Evolutionary conservation across 2,797 vertebrate genomes (phyloP), one percentile per base, ranked within the genome.

Genomic region (Meriones psammophilus): DNA sequence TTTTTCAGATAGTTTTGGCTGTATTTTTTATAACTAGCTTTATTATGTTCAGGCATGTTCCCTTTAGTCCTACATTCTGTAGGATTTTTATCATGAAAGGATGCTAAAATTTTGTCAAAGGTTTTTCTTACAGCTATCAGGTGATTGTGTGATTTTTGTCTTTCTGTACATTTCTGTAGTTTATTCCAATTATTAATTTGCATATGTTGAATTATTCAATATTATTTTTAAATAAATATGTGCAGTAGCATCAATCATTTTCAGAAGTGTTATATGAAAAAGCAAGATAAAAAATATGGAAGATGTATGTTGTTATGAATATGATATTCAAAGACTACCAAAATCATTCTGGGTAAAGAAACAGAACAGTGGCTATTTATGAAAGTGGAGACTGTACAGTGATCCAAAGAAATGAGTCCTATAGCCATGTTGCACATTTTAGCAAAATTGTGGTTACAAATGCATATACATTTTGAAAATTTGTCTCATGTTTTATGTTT

Each of bases 401-500:
- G 42, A 39, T 77, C 22, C 5, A 77, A 91, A 5, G 66, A 3
- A 95, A 87, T 73, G 9, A 28, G 3, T 17, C 24, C 39, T 79
- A 33, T 69, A 81, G 26, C 64, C 71, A 88, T 62, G 56, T 39
- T 87, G 2, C 58, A 39, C 71, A 79, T 62, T 86, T 84, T 84
- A 86, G 46, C 60, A 33, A 81, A 13, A 18, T 66, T 92, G 36
- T 90, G n/a, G 5, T 88, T 94, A 42, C 42, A 18, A 64, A 64
- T 50, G 8, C 8, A 46, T 66, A 79, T 64, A 7, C 2, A 39
- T 56, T 92, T 94, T 85, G 83, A 74, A 50, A 90, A 80, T 74
- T 84, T 60, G 54, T 84, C 89, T 92, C 62, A 58, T 18, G 76
- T 42, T 92, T 79, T 79, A 7, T 71, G 50, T 64, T 74, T 91